phyloP scores from a whole-genome alignment of 2,113 vertebrate species.

The Eolophus roseicapilla region DNA sequence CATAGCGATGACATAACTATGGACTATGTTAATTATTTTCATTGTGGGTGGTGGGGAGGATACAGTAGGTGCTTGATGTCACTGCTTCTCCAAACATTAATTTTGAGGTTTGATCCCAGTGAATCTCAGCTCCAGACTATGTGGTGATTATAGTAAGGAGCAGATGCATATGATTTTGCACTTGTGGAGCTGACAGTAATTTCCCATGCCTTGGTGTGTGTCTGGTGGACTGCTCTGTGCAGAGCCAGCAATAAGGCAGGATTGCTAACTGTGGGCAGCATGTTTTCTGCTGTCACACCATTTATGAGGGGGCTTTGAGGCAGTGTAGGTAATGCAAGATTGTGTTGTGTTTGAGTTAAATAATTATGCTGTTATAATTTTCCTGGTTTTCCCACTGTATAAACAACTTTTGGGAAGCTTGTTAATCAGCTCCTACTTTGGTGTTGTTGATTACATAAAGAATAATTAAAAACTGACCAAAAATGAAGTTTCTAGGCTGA shows the following conservation, averaged over 20 bases:
- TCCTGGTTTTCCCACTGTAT: neutral
- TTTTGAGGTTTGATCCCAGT: neutral
- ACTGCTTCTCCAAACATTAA: neutral
- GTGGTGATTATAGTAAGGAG: neutral
- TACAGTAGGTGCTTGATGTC: neutral
- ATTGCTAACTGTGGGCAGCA: neutral
- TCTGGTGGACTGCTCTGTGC: neutral
- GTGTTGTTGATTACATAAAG: slow-evolving; percentile 16
- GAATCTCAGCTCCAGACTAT: neutral
- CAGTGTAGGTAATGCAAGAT: neutral
- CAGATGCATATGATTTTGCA: too few species aligned
- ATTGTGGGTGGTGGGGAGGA: fast-evolving
- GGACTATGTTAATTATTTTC: neutral
- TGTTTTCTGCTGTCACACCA: fast-evolving
- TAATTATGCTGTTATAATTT: neutral
- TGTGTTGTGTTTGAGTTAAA: neutral
- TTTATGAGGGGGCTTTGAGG: neutral
- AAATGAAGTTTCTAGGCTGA: neutral
- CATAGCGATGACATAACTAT: neutral
- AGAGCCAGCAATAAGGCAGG: neutral
- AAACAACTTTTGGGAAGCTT: neutral
- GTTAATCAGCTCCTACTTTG: slow-evolving; percentile 1
- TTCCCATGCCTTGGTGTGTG: too few species aligned
- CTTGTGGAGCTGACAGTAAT: neutral
- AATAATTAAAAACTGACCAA: slow-evolving; percentile 12